Conservation (phyloP, 2,888 invertebrate genomes). For the Heteromurus nitidus region DNA sequence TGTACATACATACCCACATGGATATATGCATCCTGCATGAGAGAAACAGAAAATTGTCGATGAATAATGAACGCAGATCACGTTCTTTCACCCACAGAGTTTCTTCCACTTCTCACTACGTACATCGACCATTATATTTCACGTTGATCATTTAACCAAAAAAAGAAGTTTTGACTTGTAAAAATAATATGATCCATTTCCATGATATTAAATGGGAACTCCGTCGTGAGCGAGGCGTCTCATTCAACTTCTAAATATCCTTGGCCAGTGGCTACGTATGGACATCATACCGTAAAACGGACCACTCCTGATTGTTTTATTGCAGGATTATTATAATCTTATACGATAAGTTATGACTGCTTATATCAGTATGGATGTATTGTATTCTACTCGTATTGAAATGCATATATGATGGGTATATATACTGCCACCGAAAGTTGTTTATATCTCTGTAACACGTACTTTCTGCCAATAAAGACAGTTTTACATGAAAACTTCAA, state of each 20-base stretch:
- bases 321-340: conserved; percentile 48
- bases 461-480: too few relatives aligned
- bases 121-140: conserved; percentile 26
- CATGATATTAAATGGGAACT: conserved; percentile 59
- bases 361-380: too few relatives aligned
- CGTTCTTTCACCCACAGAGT: conserved; percentile 57
- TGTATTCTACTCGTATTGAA: too few relatives aligned
- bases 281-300: conserved; percentile 18
- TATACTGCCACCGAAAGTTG: too few relatives aligned
- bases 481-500: too few relatives aligned
- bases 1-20: too few relatives aligned
- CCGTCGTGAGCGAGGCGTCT: conserved; percentile 33
- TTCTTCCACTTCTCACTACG: conserved; percentile 8
- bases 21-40: conserved; percentile 6
- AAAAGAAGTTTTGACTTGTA: conserved; percentile 26
- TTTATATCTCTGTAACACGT: too few relatives aligned
- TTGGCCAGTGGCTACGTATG: conserved; percentile 17
- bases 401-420: too few relatives aligned
- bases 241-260: conserved; percentile 22
- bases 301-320: conserved; percentile 53
- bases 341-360: conserved; percentile 30
- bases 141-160: conserved; percentile 42
- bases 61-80: conserved; percentile 60
- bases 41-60: conserved; percentile 39
- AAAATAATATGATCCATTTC: conserved; percentile 58